Evolutionary conservation across 2,888 invertebrate genomes (phyloP), one percentile per base, ranked within the genome.

Genomic region (Drosophila subsilvestris): DNA sequence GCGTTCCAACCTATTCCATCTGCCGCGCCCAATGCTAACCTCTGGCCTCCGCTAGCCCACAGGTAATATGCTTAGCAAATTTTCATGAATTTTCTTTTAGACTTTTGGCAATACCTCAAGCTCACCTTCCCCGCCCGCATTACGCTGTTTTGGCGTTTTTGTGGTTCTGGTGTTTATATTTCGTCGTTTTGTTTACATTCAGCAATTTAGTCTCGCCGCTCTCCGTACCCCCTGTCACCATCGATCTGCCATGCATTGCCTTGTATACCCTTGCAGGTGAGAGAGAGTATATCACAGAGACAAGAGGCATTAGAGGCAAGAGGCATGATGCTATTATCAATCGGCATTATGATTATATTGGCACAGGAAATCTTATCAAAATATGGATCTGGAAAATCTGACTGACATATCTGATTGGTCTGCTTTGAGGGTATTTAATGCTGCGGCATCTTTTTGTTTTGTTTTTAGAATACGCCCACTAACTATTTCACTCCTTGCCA

Each of bases 141-240:
- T 72, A 43, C 48, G 58, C 59, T 25, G 67, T 67, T 63, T 72
- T 72, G 59, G 48, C 55, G 61, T 47, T 79, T 71, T 66, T 72
- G 82, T 56, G 79, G 78, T 63, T 82, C 87, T 83, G 88, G 82
- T 87, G 88, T 83, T 87, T 87, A 83, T 83, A 87, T 83, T 85
- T 87, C 86, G 72, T 77, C 78, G 75, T 63, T 77, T 83, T 83
- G 83, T 83, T 83, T 83, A 83, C 86, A 79, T 83, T 79, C 87
- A 63, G 70, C 57, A 71, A 67, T 5, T 20, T 45, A 27, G 20
- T 27, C 27, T 18, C 18, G 22, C 10, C 53, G 14, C 51, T 51
- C 20, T 51, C 51, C 29, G 29, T 12, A 48, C 51, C 32, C 1
- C 6, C 20, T 14, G 18, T 2, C 22, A 22, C 37, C 42, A 12